These are phyloP conservation scores for Aspiorhynchus laticeps DNA, from an alignment of 2,113 vertebrate genomes.

Conservation along the genomic window DNA sequence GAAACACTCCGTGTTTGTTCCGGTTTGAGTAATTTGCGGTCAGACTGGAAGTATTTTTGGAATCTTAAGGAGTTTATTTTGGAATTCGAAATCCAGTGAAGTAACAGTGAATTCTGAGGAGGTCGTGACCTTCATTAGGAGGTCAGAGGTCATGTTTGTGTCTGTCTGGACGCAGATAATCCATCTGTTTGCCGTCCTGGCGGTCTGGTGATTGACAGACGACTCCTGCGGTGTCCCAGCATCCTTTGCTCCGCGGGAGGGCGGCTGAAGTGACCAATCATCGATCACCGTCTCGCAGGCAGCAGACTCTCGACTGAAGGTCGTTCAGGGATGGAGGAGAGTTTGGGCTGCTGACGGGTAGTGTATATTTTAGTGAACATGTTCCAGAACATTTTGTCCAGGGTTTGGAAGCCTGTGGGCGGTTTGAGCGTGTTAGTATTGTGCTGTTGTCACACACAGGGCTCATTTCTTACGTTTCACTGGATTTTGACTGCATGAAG, in stretches of 20 bases:
- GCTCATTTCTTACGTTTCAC: no score
- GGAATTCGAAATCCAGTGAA: not conserved
- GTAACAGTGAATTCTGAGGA: not conserved
- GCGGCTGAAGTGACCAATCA: slow-evolving; percentile 20
- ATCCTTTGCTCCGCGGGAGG: slow-evolving; percentile 30
- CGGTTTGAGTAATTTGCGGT: not conserved
- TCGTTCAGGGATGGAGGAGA: not conserved
- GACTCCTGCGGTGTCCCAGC: slow-evolving; percentile 34
- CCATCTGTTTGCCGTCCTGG: slow-evolving; percentile 12
- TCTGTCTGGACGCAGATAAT: not conserved
- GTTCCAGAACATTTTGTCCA: slow-evolving; percentile 7
- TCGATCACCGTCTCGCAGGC: not conserved
- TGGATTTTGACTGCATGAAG: no score
- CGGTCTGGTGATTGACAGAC: slow-evolving; percentile 13
- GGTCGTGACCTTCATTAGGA: not conserved
- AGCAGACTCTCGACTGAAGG: slow-evolving; percentile 20
- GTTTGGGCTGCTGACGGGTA: not conserved
- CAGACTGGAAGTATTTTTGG: not conserved
- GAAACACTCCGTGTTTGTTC: slow-evolving; percentile 33
- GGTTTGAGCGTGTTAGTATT: no score
- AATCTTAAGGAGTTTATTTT: slow-evolving; percentile 9
- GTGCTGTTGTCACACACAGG: no score
- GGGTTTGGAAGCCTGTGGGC: not conserved
- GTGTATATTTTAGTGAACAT: no score
- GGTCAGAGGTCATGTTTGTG: slow-evolving; percentile 8